phyloP scores from a whole-genome alignment of 2,113 vertebrate genomes.

The Notarius quadriscutis region DNA sequence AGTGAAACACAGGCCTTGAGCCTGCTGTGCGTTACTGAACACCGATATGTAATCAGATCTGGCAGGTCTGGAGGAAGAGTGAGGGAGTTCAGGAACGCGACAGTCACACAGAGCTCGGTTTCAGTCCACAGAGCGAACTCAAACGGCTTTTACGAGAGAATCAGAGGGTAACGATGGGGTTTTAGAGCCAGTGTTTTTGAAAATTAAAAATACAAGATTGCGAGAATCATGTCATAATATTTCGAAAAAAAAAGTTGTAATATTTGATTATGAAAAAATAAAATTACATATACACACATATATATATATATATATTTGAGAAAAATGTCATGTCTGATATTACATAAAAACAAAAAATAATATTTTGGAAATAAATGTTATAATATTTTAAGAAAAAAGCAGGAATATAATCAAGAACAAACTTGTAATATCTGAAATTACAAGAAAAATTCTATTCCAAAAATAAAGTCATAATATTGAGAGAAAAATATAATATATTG shows the following conservation, averaged over 20 bases:
- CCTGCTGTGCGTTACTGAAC: conserved; percentile 43
- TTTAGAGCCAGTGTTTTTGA: background rate
- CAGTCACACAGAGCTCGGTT: conserved; percentile 10
- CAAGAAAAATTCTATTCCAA: background rate
- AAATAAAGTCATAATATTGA: background rate
- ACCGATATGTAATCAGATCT: conserved; percentile 43
- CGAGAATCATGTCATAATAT: background rate
- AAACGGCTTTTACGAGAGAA: conserved; percentile 22
- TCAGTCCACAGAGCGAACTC: conserved; percentile 24
- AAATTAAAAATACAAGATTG: background rate
- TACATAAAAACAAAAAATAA: background rate
- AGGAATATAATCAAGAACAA: background rate
- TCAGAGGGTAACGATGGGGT: background rate
- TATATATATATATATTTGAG: too few species aligned
- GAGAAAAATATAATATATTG: background rate
- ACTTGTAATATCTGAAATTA: background rate
- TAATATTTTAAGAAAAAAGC: too few species aligned
- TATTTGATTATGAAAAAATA: background rate
- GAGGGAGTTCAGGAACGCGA: conserved; percentile 21
- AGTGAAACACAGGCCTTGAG: conserved; percentile 41
- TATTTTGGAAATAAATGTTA: background rate
- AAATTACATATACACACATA: too few species aligned
- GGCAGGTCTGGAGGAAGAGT: conserved; percentile 31
- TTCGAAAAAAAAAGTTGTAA: background rate
- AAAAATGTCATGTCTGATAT: background rate